Evolutionary conservation across 2,797 vertebrate species (phyloP), one percentile per base, ranked within the genome.

Genomic region (Halcyon leucocephala): DNA sequence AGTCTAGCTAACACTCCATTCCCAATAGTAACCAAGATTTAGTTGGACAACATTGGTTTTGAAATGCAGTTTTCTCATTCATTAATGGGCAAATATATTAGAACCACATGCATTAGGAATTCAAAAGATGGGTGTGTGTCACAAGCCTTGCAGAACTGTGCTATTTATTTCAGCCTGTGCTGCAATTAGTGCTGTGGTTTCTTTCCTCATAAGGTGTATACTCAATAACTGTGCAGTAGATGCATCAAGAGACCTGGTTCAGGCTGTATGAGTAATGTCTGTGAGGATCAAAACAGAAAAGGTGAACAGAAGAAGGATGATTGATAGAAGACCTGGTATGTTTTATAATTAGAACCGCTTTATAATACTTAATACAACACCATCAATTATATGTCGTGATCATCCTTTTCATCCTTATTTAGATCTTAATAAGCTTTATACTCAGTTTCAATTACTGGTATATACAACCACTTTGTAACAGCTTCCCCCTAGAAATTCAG

Each of bases 321-420:
- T 93, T 93, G 87, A 92, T 96, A 67, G 87, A 93, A 95, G 69
- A 69, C 86, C 39, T 81, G 72, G 72, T 60, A 82, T 83, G 72
- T 91, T 94, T 96, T 93, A 33, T 93, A 97, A 95, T 97, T 96
- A 80, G 82, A 95, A 84, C 57, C 76, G 57, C 64, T 91, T 44
- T 85, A 41, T 93, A 93, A 81, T 73, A 74, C 76, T 90, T 96
- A 91, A 88, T 37, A 58, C 51, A 80, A n/a, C 33, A 29, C 24
- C 84, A 94, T 97, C 93, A 97, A 93, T 94, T 94, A 81, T 84
- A 46, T 80, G 66, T 33, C 72, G 35, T 60, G 58, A 66, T 86
- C 46, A 41, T 82, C 29, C 90, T 96, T 76, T 93, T 94, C 90
- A 61, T 93, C 62, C 71, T 95, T 85, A 87, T 96, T 97, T 96